Conservation (phyloP, 1,140 invertebrate genomes). For the Drosophila pruinosa region DNA sequence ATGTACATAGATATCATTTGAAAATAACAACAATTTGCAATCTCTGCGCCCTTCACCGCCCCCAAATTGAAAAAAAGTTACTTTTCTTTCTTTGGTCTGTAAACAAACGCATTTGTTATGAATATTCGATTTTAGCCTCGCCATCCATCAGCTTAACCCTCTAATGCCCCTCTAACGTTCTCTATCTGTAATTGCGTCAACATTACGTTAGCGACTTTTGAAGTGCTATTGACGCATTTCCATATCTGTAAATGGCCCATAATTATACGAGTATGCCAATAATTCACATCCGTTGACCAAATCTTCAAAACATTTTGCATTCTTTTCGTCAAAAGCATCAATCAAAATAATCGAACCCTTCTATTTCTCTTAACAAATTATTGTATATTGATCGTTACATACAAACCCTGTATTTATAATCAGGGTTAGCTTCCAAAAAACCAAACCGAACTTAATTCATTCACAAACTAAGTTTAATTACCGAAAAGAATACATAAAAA, state of each 20-base stretch:
- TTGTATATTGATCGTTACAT: too few species aligned
- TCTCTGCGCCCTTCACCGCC: neutral
- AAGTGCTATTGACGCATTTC: constrained; percentile 17
- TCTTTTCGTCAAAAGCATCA: neutral
- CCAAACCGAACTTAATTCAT: neutral
- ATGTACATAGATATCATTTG: constrained; percentile 70
- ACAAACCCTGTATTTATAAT: too few species aligned
- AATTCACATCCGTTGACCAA: constrained; percentile 33
- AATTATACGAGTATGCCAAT: neutral
- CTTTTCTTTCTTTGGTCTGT: constrained; percentile 36
- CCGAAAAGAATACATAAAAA: neutral
- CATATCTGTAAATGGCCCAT: neutral
- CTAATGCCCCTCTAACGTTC: neutral
- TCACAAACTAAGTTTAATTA: neutral
- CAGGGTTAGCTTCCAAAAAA: too few species aligned
- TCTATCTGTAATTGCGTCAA: neutral
- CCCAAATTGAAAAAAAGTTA: constrained; percentile 53
- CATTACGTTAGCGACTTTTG: constrained; percentile 2
- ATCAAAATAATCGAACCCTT: neutral
- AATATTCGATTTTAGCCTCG: constrained; percentile 19
- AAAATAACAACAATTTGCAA: constrained; percentile 35
- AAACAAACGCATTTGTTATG: constrained; percentile 70
- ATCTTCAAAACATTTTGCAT: neutral
- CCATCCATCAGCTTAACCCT: too few species aligned
- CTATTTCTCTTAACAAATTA: too few species aligned